A percentile compares a stretch with the other conserved stretches of the same genome.
Conservation (phyloP, 2,113 vertebrate species). For the Spea bombifrons region DNA sequence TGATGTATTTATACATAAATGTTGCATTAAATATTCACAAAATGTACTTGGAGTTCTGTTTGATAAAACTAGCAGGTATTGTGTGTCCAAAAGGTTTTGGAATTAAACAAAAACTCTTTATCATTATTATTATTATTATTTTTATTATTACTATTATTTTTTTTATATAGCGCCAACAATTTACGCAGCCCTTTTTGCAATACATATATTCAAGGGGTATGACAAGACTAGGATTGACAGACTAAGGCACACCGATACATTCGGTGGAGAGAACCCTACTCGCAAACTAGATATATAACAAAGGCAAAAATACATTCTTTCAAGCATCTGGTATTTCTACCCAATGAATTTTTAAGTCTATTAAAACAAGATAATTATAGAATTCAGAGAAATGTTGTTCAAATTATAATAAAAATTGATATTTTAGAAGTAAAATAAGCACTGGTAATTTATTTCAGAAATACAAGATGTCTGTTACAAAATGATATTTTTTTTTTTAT, state of each 20-base stretch:
- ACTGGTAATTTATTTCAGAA: conserved; percentile 15
- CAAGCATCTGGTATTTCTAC: conserved; percentile 1
- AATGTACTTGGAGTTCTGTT: conserved; percentile 1
- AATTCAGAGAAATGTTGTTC: conserved; percentile 16
- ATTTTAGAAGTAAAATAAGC: conserved; percentile 15
- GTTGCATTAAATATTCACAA: not conserved
- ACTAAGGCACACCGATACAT: no score
- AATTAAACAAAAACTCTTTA: not conserved
- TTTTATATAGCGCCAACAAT: no score
- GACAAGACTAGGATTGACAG: no score
- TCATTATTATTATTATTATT: no score
- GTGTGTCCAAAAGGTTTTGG: not conserved
- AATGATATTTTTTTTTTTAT: conserved; percentile 10
- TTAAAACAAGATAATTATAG: conserved; percentile 23
- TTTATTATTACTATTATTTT: no score
- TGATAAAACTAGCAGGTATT: not conserved
- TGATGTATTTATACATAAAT: no score
- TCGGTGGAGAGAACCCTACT: no score
- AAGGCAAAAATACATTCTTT: not conserved
- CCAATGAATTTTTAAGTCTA: conserved; percentile 10
- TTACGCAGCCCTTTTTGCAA: no score
- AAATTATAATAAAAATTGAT: conserved; percentile 11
- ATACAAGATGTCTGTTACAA: not conserved
- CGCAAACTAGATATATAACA: no score
- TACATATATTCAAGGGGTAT: no score